A percentile compares a stretch with the other conserved stretches of the same genome.
Conservation (phyloP, 2,888 invertebrate species). For the Caenorhabditis virilis region DNA sequence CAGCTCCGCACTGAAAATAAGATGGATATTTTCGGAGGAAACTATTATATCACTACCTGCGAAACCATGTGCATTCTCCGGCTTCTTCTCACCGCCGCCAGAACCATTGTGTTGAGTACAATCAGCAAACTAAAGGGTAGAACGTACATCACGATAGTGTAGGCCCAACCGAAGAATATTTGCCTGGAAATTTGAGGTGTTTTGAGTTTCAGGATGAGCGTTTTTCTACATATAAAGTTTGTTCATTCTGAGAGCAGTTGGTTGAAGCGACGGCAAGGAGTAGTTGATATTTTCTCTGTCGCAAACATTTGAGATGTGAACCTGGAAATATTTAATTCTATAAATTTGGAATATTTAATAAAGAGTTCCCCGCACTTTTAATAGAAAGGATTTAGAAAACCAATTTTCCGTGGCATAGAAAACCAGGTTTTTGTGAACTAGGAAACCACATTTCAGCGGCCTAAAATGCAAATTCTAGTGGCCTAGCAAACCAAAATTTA, state of each 20-base stretch:
- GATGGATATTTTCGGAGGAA: background rate
- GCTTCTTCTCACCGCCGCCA: conserved; percentile 56
- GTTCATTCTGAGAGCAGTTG: conserved; percentile 44
- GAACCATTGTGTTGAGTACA: conserved; percentile 65
- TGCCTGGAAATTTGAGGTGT: conserved; percentile 17
- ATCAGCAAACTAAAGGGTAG: conserved; percentile 65
- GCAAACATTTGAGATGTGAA: conserved; percentile 60
- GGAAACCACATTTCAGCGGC: too few relatives aligned
- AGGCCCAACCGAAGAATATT: conserved; percentile 63
- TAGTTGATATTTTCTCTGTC: conserved; percentile 59
- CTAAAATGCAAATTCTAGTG: too few relatives aligned
- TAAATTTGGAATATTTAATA: background rate
- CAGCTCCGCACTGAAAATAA: conserved; percentile 42
- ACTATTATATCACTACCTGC: conserved; percentile 29
- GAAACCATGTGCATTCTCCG: conserved; percentile 52
- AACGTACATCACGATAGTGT: conserved; percentile 61
- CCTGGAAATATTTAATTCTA: conserved; percentile 25
- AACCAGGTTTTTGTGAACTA: too few relatives aligned
- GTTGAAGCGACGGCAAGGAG: conserved; percentile 54
- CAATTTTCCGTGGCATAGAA: background rate
- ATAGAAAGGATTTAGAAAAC: too few relatives aligned
- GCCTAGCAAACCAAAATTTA: too few relatives aligned
- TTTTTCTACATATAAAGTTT: conserved; percentile 35
- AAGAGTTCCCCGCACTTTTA: too few relatives aligned
- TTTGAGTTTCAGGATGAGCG: background rate